Evolutionary conservation across 2,888 invertebrate species (phyloP), one percentile per base, ranked within the genome.

Genomic region (Limnephilus rhombicus): DNA sequence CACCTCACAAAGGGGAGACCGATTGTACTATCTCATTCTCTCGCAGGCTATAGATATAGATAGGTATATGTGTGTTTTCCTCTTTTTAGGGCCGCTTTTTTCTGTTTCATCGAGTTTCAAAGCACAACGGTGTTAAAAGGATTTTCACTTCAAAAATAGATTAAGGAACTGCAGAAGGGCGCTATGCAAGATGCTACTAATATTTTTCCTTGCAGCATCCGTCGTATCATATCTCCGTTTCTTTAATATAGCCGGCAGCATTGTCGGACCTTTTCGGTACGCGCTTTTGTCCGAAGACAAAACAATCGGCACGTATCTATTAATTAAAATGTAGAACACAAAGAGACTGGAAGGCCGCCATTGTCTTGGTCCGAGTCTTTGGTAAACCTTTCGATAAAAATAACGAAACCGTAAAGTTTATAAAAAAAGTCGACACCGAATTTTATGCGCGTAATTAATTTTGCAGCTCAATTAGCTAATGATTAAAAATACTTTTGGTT

Each of bases 241-340:
- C 90, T 85, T 90, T 90, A 90, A 90, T 90, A 85, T 37, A 68
- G 53, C 53, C 18, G 53, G 53, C 24, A n/a, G 90, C 53, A 85
- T 90, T 90, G 90, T 90, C 41, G 53, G 85, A 85, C 90, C 90
- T 85, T 90, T 90, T 90, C 90, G 53, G 53, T 37, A 49, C 31
- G n/a, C 53, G 34, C 90, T 80, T 68, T 90, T 90, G 85, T 90
- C 85, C 68, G 11, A 68, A 85, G 34, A 90, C 90, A 90, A 90
- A 90, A 45, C 90, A 90, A 90, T 90, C 37, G 90, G 90, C 90
- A 90, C 85, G 83, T 90, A 90, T 90, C 85, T 90, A 90, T 90
- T 90, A 90, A 90, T 90, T 82, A 89, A 68, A 90, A 90, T 34
- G 90, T 37, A 34, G 24, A 49, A 80, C n/a, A 90, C 90, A 90